phyloP scores from a whole-genome alignment of 2,888 invertebrate species.

The Meta bourneti region DNA sequence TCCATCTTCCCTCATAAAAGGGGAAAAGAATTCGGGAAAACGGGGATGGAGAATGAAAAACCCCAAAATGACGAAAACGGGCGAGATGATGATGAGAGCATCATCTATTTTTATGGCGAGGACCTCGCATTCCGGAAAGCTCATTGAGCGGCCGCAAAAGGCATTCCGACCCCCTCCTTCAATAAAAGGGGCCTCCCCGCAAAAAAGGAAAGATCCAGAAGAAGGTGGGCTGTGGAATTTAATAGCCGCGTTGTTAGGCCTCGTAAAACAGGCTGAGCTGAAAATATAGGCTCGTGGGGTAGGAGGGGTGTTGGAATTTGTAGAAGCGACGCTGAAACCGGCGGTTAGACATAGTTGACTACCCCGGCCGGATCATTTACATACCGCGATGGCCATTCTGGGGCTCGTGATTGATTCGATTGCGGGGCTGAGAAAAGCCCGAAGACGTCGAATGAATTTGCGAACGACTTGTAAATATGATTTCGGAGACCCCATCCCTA shows the following conservation, averaged over 20 bases:
- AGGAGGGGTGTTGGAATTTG: not conserved
- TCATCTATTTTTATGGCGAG: conserved; percentile 68
- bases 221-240: conserved; percentile 62
- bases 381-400: conserved; percentile 52
- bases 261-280: conserved; percentile 58
- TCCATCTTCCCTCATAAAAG: conserved; percentile 4
- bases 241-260: conserved; percentile 70
- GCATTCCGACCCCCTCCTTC: conserved; percentile 49
- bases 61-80: conserved; percentile 44
- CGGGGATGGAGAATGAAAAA: conserved; percentile 17
- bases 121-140: conserved; percentile 49
- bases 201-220: conserved; percentile 28
- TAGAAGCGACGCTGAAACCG: not conserved
- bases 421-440: not conserved
- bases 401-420: conserved; percentile 56
- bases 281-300: conserved; percentile 2
- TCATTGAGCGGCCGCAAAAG: conserved; percentile 58
- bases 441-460: too few relatives aligned
- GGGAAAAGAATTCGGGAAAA: conserved; percentile 23
- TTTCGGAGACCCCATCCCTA: too few relatives aligned
- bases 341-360: conserved; percentile 64
- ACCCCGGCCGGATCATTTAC: conserved; percentile 56
- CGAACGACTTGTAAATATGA: too few relatives aligned
- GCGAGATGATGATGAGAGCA: conserved; percentile 47
- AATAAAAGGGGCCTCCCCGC: not conserved